These are phyloP conservation scores for Drosophila yakuba DNA, from an alignment of 1,140 invertebrate species.

Conservation along the genomic window DNA sequence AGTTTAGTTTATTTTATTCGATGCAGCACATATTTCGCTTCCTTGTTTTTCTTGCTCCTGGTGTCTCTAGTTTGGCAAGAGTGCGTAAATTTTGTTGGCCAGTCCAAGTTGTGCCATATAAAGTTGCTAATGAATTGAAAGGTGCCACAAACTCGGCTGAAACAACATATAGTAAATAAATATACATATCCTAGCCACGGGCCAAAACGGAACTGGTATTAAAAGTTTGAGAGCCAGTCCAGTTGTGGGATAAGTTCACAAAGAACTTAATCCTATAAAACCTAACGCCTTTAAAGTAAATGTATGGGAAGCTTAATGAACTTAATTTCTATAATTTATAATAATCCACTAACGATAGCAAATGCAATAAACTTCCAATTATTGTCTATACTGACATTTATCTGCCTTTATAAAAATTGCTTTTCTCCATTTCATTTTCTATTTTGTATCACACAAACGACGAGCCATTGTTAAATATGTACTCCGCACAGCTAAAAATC, in stretches of 20 bases:
- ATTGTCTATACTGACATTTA: background rate
- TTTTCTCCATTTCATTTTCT: background rate
- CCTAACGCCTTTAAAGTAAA: background rate
- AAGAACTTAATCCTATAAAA: conserved; percentile 29
- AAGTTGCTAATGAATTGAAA: conserved; percentile 78
- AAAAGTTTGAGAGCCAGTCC: conserved; percentile 36
- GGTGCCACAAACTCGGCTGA: conserved; percentile 33
- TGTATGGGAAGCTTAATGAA: background rate
- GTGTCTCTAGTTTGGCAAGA: conserved; percentile 44
- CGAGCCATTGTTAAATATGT: conserved; percentile 31
- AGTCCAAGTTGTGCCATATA: conserved; percentile 52
- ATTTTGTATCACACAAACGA: background rate
- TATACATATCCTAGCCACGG: background rate
- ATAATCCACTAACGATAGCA: no score
- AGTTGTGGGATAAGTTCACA: conserved; percentile 13
- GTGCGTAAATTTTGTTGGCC: conserved; percentile 49
- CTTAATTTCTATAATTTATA: background rate
- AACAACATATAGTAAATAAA: conserved; percentile 18
- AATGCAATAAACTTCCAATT: background rate
- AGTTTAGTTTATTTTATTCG: conserved; percentile 71
- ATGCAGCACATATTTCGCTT: conserved; percentile 57
- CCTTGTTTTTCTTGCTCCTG: conserved; percentile 17
- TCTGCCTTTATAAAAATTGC: background rate
- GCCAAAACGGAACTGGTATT: conserved; percentile 31
- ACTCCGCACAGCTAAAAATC: conserved; percentile 4